Evolutionary conservation across 2,797 vertebrate genomes (phyloP), one percentile per base, ranked within the genome.

Genomic region (Ctenopoma kingsleyae): DNA sequence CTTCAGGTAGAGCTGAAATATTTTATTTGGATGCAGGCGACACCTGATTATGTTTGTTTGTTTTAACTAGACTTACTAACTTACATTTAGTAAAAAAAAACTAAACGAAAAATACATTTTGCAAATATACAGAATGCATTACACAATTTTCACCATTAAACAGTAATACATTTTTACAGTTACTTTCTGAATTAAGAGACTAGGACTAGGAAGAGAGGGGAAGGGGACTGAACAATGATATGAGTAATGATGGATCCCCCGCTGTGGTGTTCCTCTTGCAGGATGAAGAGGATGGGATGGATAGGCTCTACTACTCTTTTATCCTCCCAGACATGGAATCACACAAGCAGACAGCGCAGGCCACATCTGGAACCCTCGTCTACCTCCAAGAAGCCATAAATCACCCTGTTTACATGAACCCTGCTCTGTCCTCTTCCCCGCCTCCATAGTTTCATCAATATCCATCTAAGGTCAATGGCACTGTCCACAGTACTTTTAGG

Each of bases 341-440:
- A 59, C 77, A 82, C 74, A 73, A 70, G 66, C 81, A 82, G 62
- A 76, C 77, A 71, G 76, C 73, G 55, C 41, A 58, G 64, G 62
- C 64, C 77, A 87, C 89, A 91, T 93, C 91, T 91, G 86, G 84
- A 88, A 74, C 74, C 46, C 78, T 85, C 78, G 47, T 85, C 82
- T 67, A 63, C 74, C 85, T 77, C 81, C 52, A 73, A 80, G 69
- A 78, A 78, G 80, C 72, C 67, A 72, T 91, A 90, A 90, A 91
- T 91, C 83, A 85, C 36, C 30, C 38, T 59, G 71, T 83, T 74
- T 81, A 44, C 76, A 78, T 70, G 74, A 86, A 81, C 50, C 32
- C 55, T 70, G 71, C 49, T 47, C 71, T 52, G 56, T 63, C 50
- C 32, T 19, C 38, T 16, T 38, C 53, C 27, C 43, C 11, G 20